Conservation (phyloP, 2,113 vertebrate species). For the Caranx melampygus region DNA sequence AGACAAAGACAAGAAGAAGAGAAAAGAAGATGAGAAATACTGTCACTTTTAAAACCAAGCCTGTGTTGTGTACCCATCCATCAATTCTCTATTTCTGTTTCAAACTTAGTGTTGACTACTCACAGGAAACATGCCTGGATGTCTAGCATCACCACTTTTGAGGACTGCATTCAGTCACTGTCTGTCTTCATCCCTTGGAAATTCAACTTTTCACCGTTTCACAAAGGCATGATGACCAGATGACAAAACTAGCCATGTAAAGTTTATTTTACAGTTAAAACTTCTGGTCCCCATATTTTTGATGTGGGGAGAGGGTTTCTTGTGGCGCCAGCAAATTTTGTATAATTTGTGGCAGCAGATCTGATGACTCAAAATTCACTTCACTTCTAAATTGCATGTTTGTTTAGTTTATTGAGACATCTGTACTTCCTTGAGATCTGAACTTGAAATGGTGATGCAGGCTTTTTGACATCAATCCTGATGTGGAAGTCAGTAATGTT, state of each 20-base stretch:
- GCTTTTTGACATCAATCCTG: background rate
- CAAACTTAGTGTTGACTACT: background rate
- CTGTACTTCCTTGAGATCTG: background rate
- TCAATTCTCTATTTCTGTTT: background rate
- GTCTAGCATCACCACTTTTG: background rate
- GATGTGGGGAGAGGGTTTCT: background rate
- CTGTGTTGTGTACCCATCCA: background rate
- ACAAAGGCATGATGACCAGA: background rate
- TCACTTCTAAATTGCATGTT: too few relatives aligned
- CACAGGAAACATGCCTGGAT: background rate
- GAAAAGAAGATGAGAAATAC: background rate
- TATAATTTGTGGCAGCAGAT: background rate
- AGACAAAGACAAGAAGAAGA: constrained; percentile 64
- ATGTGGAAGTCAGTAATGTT: background rate
- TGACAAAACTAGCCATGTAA: background rate
- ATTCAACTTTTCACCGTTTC: background rate
- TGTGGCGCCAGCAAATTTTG: too few relatives aligned
- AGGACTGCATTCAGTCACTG: too few relatives aligned
- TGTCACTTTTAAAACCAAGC: background rate
- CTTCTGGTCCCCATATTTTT: too few relatives aligned
- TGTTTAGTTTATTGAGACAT: background rate
- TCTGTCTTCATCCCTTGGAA: background rate
- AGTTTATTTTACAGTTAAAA: background rate
- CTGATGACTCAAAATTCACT: background rate
- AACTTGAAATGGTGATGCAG: background rate